Percentiles rank a stretch among this genome's conserved stretches.
Evolutionary conservation across 1,140 invertebrate species (phyloP).

Genomic region (Mactra quadrangularis): DNA sequence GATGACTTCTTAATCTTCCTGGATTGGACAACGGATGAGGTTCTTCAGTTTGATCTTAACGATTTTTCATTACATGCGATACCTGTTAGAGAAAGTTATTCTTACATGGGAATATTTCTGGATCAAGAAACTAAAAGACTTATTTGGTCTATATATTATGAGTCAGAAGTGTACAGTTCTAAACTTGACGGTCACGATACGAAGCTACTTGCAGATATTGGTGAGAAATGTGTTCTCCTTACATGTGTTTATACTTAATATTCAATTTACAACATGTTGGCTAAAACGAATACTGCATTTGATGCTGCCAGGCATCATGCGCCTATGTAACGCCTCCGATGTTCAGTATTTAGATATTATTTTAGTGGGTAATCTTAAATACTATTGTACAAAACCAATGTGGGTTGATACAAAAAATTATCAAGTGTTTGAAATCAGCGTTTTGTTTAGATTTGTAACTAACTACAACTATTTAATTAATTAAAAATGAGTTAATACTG

Average conservation of each 20-base stretch:
- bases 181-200: neutral
- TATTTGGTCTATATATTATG: neutral
- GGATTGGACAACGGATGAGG: neutral
- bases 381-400: too few species aligned
- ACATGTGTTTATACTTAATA: neutral
- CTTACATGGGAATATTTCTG: neutral
- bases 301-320: neutral
- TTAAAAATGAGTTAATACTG: too few species aligned
- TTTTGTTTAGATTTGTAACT: too few species aligned
- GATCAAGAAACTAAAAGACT: neutral
- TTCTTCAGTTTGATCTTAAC: neutral
- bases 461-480: too few species aligned
- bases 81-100: neutral
- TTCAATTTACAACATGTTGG: neutral
- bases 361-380: too few species aligned
- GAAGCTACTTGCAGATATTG: neutral
- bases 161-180: neutral
- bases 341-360: too few species aligned
- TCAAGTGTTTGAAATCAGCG: too few species aligned
- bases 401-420: too few species aligned
- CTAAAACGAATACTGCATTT: neutral
- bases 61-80: neutral
- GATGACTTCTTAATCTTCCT: conserved; percentile 1
- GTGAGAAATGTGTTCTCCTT: neutral
- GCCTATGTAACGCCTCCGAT: neutral